These are phyloP conservation scores for Elachura formosa DNA, from an alignment of 2,113 vertebrate species.

Conservation along the genomic window DNA sequence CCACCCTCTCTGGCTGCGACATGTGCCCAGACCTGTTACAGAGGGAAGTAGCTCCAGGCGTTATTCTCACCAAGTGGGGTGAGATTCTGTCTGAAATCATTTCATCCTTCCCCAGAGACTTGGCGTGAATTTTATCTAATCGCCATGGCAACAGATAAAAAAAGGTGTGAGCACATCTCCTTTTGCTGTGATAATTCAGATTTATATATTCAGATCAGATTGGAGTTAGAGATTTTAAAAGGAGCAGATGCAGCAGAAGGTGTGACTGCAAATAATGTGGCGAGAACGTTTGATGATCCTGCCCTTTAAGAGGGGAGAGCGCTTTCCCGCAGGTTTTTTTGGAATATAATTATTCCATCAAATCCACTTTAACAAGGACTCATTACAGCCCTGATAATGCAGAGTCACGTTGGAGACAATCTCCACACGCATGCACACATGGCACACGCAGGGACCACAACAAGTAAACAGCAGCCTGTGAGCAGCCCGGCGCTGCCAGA, in stretches of 20 bases:
- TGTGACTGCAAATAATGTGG: conserved; percentile 74
- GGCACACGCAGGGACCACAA: not conserved
- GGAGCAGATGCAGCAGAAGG: conserved; percentile 76
- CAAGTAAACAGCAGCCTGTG: not conserved
- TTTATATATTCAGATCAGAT: conserved; percentile 89
- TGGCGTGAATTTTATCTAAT: conserved; percentile 86
- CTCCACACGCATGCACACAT: conserved; percentile 25
- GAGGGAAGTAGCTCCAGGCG: conserved; percentile 64
- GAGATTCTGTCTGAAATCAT: conserved; percentile 82
- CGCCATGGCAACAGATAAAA: conserved; percentile 85
- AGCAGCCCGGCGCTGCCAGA: not conserved
- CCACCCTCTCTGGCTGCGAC: conserved; percentile 11
- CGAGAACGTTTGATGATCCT: conserved; percentile 72
- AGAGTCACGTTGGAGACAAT: conserved; percentile 71
- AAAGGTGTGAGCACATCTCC: conserved; percentile 82
- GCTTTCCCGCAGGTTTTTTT: conserved; percentile 66
- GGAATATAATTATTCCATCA: conserved; percentile 79
- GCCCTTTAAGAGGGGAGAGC: conserved; percentile 73
- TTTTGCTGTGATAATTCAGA: conserved; percentile 85
- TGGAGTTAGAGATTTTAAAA: conserved; percentile 79
- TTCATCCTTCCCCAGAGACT: conserved; percentile 81
- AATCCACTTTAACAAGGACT: conserved; percentile 72
- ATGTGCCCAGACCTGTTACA: conserved; percentile 68
- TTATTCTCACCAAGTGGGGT: conserved; percentile 71
- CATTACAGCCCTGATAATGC: conserved; percentile 73